Evolutionary conservation across 2,888 invertebrate species (phyloP).

Genomic region (Diaprepes abbreviatus): DNA sequence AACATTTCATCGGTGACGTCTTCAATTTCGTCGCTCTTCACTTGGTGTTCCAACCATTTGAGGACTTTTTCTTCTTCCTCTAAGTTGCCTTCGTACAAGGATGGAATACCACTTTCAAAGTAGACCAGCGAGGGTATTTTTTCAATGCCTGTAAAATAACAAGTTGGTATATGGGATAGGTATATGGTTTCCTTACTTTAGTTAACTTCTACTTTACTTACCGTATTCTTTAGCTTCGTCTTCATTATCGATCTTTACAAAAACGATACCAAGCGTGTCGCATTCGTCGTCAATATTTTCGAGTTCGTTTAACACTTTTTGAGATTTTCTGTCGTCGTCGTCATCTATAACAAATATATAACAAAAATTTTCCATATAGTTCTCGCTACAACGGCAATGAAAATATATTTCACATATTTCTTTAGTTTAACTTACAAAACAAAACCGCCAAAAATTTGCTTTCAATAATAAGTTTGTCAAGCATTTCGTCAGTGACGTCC

Average conservation of each 20-base stretch:
- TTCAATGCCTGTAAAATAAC: conserved; percentile 71
- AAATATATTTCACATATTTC: too few species aligned
- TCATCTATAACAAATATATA: conserved; percentile 82
- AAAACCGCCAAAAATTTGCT: conserved; percentile 91
- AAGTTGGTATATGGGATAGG: too few species aligned
- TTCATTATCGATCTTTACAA: conserved; percentile 92
- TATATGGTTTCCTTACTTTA: not conserved
- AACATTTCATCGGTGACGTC: conserved; percentile 96
- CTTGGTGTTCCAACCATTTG: conserved; percentile 88
- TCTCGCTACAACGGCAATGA: too few species aligned
- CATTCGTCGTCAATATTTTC: conserved; percentile 96
- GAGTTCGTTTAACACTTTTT: conserved; percentile 86
- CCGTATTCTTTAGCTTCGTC: conserved; percentile 93
- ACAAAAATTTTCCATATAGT: too few species aligned
- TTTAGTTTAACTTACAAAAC: conserved; percentile 80
- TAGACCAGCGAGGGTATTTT: conserved; percentile 89
- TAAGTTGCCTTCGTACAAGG: conserved; percentile 85
- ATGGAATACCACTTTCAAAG: conserved; percentile 81
- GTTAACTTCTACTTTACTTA: too few species aligned
- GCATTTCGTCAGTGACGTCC: conserved; percentile 95
- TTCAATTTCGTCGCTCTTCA: conserved; percentile 91
- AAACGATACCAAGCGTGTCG: conserved; percentile 88
- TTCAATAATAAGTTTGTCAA: conserved; percentile 89
- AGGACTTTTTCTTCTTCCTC: conserved; percentile 92
- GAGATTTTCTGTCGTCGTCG: conserved; percentile 89